Evolutionary conservation across 2,113 vertebrate species (phyloP).

Genomic region (Petaurus breviceps): DNA sequence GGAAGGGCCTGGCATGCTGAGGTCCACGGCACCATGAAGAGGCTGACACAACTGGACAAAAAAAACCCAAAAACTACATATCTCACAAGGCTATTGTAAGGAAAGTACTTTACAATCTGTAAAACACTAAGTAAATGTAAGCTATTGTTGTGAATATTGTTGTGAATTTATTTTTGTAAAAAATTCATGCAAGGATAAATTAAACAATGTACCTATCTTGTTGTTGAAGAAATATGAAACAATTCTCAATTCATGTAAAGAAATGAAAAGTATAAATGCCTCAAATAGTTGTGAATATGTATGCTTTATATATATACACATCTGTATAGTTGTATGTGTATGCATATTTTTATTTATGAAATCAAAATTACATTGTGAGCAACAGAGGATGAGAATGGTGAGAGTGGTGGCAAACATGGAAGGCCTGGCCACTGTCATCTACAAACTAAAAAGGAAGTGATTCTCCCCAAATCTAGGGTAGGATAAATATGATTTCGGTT

Average conservation of each 20-base stretch:
- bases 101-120: neutral
- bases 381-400: neutral
- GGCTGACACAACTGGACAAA: neutral
- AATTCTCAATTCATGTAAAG: neutral
- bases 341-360: neutral
- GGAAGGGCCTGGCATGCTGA: neutral
- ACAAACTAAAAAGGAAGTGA: neutral
- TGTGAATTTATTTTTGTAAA: neutral
- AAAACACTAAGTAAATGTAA: neutral
- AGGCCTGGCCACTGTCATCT: neutral
- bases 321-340: too few relatives aligned
- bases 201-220: neutral
- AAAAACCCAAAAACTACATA: neutral
- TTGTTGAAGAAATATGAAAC: neutral
- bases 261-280: neutral
- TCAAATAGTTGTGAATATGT: neutral
- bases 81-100: neutral
- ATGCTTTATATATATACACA: neutral
- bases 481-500: conserved; percentile 8
- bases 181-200: neutral
- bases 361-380: neutral
- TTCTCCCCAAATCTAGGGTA: neutral
- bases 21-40: neutral
- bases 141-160: neutral
- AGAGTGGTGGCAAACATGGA: neutral